Base-by-base conservation (phyloP, 2,113 vertebrate genomes). In the Nycticebus coucang region DNA sequence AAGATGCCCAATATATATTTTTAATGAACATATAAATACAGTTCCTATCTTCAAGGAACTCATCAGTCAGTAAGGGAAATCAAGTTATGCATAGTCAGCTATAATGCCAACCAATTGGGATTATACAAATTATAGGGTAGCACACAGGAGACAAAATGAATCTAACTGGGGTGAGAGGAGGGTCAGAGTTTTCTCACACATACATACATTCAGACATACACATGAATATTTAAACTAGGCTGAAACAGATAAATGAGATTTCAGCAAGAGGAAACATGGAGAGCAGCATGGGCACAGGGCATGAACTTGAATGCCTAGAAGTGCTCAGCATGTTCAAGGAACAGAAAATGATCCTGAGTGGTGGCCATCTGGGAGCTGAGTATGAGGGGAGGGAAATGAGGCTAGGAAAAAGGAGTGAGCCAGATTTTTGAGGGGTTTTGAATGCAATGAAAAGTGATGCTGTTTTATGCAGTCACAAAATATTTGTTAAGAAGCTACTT, bases 71-170 rank as follows among this genome's bases (percentile, higher is more conserved):
- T 77, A 88, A 59, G 26, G 10, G 4, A 88, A 88, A 94, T 79
- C 50, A 91, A 85, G 53, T 92, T 55, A 77, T 78, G 21, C 89
- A 91, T 12, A 71, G 83, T 19, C 30, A 80, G 45, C 59, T 84
- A 78, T 68, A 93, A 72, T 80, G 57, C 19, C 94, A 97, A 41
- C 71, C 92, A 93, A 92, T 50, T 72, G 57, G 80, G 89, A 90
- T 91, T 95, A 94, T 92, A 89, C n/a, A 96, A 95, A 97, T 95
- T 96, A 86, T 5, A 94, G 86, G 62, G 21, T 41, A 71, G 78
- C 69, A 94, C 41, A 88, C 7, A 18, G 72, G 69, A 79, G 68
- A 96, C 35, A 86, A 96, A 91, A 92, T 93, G 95, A 94, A 96
- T 92, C 91, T 89, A 94, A 53, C 57, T 66, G 30, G 72, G 86